Evolutionary conservation across 2,113 vertebrate species (phyloP), one percentile per base, ranked within the genome.

Genomic region (Bufo gargarizans): DNA sequence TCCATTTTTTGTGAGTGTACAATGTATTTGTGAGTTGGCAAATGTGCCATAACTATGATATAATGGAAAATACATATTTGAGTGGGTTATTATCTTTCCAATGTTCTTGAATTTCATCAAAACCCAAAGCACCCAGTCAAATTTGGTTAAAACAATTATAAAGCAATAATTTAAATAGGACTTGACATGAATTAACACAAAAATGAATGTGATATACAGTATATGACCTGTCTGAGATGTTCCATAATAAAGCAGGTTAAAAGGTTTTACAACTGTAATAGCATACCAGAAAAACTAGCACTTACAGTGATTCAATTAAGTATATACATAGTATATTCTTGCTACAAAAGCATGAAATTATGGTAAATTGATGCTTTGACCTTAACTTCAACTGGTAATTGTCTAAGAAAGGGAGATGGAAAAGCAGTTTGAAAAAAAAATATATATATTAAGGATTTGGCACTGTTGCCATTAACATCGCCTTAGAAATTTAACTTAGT

Each of bases 311-410:
- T 67, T 50, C 9, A 43, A 81, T 81, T 33, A 81, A 61, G 33
- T 63, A 67, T 67, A 61, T 63, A 67, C 50, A 45, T 16, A 58
- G 16, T 59, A 80, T 13, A 20, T 59, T 81, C 56, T 61, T 59
- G 47, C 45, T 50, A n/a, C 50, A 4, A 53, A 67, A 50, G 71
- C 22, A 72, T 86, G 56, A 4, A 77, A 20, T 61, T 63, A 77
- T 61, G 76, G 55, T 65, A 78, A 78, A 78, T 65, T 12, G 43
- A 78, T 49, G 45, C 61, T 45, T 14, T 50, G 85, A 67, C 59
- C 74, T 78, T 12, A 65, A 43, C 74, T 78, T 78, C 61, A 86
- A 86, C 56, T 61, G 85, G 65, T 67, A 78, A 86, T 78, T 86
- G 61, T 55, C 50, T 67, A 78, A 76, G 58, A 65, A 65, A 65